Conservation (phyloP, 2,888 invertebrate species). For the Monochamus alternatus region DNA sequence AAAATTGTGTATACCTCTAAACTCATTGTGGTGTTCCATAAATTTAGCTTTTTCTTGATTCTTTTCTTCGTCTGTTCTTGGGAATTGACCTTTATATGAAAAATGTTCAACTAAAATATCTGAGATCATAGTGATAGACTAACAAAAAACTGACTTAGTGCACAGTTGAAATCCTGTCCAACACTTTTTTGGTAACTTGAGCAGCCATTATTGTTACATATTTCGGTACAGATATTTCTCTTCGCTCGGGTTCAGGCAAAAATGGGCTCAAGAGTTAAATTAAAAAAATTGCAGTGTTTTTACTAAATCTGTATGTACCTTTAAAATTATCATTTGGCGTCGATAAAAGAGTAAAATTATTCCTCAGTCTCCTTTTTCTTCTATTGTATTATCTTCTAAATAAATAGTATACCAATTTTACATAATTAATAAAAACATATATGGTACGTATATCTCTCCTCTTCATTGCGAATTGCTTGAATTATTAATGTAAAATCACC, state of each 20-base stretch:
- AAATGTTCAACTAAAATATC: slow-evolving; percentile 11
- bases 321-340: slow-evolving; percentile 9
- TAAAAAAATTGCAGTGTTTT: slow-evolving; percentile 2
- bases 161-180: slow-evolving; percentile 10
- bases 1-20: background rate
- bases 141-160: background rate
- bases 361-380: slow-evolving; percentile 8
- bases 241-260: background rate
- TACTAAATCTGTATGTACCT: background rate
- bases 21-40: background rate
- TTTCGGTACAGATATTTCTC: slow-evolving; percentile 1
- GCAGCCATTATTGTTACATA: background rate
- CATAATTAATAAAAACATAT: background rate
- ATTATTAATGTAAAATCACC: background rate
- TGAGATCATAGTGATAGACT: background rate
- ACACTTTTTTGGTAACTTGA: slow-evolving; percentile 11
- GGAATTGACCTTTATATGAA: slow-evolving; percentile 3
- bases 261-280: background rate
- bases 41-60: background rate
- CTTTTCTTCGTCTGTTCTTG: slow-evolving; percentile 8
- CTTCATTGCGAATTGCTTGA: background rate
- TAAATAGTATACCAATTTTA: background rate
- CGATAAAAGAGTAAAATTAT: background rate
- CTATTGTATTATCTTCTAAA: background rate
- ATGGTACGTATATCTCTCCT: background rate